Conservation (phyloP, 2,888 invertebrate genomes). For the Cantharis rustica region DNA sequence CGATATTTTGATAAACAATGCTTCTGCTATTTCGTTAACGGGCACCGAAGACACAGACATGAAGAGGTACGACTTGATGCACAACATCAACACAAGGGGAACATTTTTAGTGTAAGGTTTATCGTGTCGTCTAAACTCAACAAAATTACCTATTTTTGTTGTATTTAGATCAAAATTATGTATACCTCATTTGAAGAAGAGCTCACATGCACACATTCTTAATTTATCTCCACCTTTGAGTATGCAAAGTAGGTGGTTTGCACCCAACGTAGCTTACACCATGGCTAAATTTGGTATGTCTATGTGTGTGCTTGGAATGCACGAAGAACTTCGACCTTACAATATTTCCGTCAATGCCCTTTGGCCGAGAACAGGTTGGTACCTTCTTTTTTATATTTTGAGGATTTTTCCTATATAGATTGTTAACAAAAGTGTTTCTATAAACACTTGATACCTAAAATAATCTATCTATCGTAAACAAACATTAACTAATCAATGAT, state of each 20-base stretch:
- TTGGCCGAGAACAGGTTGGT: constrained; percentile 89
- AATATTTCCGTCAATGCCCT: constrained; percentile 93
- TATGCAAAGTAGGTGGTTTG: constrained; percentile 89
- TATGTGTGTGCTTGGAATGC: constrained; percentile 96
- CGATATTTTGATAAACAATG: constrained; percentile 94
- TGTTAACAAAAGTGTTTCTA: not conserved
- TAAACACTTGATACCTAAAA: not conserved
- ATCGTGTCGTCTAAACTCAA: not conserved
- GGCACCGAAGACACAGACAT: constrained; percentile 85
- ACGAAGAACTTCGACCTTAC: constrained; percentile 84
- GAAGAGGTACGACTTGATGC: constrained; percentile 97
- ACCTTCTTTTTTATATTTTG: not conserved
- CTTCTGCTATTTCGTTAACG: constrained; percentile 89
- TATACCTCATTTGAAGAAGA: constrained; percentile 83
- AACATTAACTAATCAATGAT: not conserved
- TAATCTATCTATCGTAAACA: not conserved
- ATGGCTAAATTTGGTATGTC: constrained; percentile 99
- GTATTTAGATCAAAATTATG: constrained; percentile 85
- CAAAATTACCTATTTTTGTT: not conserved
- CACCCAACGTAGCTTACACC: constrained; percentile 91
- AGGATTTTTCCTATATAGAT: not conserved
- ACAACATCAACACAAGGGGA: constrained; percentile 90
- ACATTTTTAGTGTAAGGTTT: constrained; percentile 86
- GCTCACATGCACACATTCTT: constrained; percentile 89
- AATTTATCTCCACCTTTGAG: constrained; percentile 95